phyloP scores from a whole-genome alignment of 2,797 vertebrate species.

The Pampus argenteus region DNA sequence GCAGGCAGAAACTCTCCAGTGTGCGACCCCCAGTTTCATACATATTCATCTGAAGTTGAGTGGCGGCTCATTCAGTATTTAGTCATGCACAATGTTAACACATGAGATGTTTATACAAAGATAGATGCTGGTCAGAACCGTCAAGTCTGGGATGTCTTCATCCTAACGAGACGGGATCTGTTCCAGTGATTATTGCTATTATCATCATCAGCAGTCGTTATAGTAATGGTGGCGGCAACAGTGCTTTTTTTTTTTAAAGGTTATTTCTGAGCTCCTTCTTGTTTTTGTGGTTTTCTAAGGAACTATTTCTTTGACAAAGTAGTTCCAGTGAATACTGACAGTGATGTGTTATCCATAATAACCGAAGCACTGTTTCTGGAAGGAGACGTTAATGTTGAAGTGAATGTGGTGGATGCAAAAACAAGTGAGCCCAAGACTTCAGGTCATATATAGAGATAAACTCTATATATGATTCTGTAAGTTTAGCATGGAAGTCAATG shows the following conservation, averaged over 20 bases:
- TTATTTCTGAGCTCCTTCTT: slow-evolving; percentile 6
- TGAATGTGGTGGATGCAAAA: not conserved
- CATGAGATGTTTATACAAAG: slow-evolving; percentile 46
- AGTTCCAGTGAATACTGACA: slow-evolving; percentile 4
- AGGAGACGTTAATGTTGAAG: not conserved
- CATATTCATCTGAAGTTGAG: slow-evolving; percentile 67
- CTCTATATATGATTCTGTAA: accelerated
- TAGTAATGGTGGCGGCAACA: not conserved
- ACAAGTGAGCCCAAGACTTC: too few species aligned
- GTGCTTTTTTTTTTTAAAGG: not conserved
- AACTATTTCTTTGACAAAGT: not conserved
- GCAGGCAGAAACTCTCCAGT: slow-evolving; percentile 43
- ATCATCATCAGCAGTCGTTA: not conserved
- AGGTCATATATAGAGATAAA: too few species aligned
- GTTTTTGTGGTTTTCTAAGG: not conserved
- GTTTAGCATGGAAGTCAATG: not conserved
- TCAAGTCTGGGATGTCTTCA: slow-evolving; percentile 38
- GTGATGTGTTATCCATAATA: not conserved
- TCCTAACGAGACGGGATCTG: slow-evolving; percentile 23
- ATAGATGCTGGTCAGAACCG: slow-evolving; percentile 31
- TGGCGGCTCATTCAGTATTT: slow-evolving; percentile 56
- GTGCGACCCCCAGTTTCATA: slow-evolving; percentile 41
- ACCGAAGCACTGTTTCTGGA: not conserved
- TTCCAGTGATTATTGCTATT: slow-evolving; percentile 7
- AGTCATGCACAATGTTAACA: slow-evolving; percentile 46